These are phyloP conservation scores for Morone saxatilis DNA, from an alignment of 2,113 vertebrate genomes.

Conservation along the genomic window DNA sequence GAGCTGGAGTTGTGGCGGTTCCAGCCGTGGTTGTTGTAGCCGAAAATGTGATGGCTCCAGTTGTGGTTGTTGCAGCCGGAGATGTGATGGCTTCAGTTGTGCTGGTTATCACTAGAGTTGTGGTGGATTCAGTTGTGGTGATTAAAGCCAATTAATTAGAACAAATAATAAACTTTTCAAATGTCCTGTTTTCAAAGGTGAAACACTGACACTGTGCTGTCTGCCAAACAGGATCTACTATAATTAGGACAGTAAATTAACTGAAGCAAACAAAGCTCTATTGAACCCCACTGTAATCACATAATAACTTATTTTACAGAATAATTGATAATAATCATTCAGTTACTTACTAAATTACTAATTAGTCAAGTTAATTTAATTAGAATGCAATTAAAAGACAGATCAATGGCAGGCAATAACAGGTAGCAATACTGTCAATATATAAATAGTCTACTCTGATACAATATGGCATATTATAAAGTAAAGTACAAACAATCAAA, in stretches of 20 bases:
- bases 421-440: not conserved
- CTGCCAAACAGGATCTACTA: not conserved
- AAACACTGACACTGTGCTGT: not conserved
- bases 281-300: no score
- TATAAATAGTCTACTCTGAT: not conserved
- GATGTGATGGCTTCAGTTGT: not conserved
- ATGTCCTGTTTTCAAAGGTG: not conserved
- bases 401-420: not conserved
- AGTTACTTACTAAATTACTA: no score
- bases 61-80: no score
- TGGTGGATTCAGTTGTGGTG: not conserved
- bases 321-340: no score
- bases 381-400: not conserved
- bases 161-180: not conserved
- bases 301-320: no score
- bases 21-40: no score
- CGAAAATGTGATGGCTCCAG: not conserved
- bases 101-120: not conserved
- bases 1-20: not conserved
- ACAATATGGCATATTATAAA: not conserved
- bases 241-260: not conserved
- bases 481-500: not conserved
- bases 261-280: not conserved
- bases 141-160: no score
- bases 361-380: not conserved